These are phyloP conservation scores for Lathronympha strigana DNA, from an alignment of 2,888 invertebrate species.

Conservation along the genomic window DNA sequence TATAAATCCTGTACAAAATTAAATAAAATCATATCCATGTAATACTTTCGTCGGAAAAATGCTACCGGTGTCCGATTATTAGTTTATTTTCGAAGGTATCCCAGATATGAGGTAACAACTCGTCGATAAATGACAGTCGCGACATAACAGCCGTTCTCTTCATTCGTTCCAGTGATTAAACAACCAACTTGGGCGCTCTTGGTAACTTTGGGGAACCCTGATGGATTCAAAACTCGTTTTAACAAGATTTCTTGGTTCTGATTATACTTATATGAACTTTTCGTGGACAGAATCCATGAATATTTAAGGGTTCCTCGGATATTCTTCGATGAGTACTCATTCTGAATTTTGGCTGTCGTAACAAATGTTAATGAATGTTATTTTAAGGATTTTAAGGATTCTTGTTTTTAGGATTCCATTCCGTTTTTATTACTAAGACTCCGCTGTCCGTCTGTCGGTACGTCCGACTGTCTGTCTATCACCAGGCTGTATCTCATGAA, in stretches of 20 bases:
- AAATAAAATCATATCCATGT: too few relatives aligned
- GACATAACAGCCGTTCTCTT: neutral
- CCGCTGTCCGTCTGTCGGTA: too few relatives aligned
- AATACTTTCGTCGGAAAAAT: too few relatives aligned
- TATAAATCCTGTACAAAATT: too few relatives aligned
- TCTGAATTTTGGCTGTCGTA: constrained; percentile 14
- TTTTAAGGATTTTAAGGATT: too few relatives aligned
- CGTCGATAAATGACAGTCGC: neutral
- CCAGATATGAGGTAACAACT: neutral
- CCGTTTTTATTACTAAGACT: too few relatives aligned
- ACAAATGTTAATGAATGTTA: neutral
- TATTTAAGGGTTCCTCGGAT: constrained; percentile 42
- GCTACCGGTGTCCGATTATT: neutral
- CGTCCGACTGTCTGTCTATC: too few relatives aligned
- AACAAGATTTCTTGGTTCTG: constrained; percentile 45
- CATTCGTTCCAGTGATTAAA: constrained; percentile 24
- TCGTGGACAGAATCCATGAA: constrained; percentile 40
- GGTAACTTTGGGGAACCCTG: constrained; percentile 45
- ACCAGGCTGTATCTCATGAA: too few relatives aligned
- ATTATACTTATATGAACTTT: constrained; percentile 44
- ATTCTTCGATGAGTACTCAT: constrained; percentile 40
- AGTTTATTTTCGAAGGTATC: neutral
- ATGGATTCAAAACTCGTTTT: constrained; percentile 48
- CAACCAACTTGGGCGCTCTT: constrained; percentile 43
- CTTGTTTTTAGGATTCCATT: too few relatives aligned